These are phyloP conservation scores for Heterodera filipjevi DNA, from an alignment of 2,888 invertebrate genomes.

Conservation along the genomic window DNA sequence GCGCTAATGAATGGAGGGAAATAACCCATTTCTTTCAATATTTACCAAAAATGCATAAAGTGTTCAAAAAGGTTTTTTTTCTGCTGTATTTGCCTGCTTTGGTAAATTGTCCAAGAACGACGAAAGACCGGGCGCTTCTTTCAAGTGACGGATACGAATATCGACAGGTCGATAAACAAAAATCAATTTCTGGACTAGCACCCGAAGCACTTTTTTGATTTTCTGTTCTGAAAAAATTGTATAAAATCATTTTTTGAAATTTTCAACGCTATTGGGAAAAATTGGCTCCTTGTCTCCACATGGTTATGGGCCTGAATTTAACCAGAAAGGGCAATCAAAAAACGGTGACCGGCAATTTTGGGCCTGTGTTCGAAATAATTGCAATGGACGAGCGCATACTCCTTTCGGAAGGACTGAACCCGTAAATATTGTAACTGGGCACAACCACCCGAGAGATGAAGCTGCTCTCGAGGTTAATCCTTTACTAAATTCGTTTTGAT, in stretches of 20 bases:
- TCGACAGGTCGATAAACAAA: background rate
- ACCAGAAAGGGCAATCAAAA: constrained; percentile 1
- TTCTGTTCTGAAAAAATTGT: too few species aligned
- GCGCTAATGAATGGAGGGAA: background rate
- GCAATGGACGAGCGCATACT: constrained; percentile 7
- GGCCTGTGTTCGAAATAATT: constrained; percentile 3
- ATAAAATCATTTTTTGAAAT: too few species aligned
- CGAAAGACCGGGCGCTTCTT: background rate
- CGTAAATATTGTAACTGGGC: background rate
- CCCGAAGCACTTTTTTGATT: too few species aligned
- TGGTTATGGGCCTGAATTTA: background rate
- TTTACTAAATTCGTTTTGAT: background rate
- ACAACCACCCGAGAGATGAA: constrained; percentile 14
- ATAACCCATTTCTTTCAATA: background rate
- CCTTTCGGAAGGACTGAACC: background rate
- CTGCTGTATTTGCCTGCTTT: background rate
- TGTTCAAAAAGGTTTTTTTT: background rate
- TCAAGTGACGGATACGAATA: background rate
- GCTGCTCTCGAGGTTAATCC: background rate
- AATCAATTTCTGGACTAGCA: too few species aligned
- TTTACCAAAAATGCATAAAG: background rate
- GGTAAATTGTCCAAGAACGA: background rate
- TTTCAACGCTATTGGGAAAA: too few species aligned
- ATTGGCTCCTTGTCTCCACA: too few species aligned
- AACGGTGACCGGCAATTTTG: constrained; percentile 6